Evolutionary conservation across 1,140 invertebrate species (phyloP).

Genomic region (Trichonephila clavipes): DNA sequence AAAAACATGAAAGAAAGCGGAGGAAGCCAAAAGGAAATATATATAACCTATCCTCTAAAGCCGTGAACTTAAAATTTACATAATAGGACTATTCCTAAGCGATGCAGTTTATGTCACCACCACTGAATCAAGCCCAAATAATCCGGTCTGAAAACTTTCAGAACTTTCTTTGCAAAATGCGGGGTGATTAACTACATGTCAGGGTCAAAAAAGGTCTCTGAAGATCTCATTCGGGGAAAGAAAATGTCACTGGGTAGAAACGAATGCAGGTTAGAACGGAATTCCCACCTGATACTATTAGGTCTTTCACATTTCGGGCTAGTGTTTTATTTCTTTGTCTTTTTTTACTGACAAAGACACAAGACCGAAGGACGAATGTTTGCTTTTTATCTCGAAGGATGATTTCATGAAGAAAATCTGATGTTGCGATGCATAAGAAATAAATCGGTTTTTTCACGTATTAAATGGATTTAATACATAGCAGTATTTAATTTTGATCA

Average conservation of each 20-base stretch:
- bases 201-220: slow-evolving; percentile 21
- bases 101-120: slow-evolving; percentile 43
- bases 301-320: slow-evolving; percentile 21
- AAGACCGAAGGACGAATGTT: background rate
- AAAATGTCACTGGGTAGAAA: slow-evolving; percentile 29
- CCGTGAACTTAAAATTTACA: slow-evolving; percentile 54
- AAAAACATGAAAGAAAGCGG: slow-evolving; percentile 26
- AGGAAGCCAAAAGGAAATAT: slow-evolving; percentile 17
- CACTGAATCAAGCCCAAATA: slow-evolving; percentile 35
- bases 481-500: no score
- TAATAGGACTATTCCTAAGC: slow-evolving; percentile 59
- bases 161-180: slow-evolving; percentile 28
- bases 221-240: slow-evolving; percentile 9
- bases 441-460: background rate
- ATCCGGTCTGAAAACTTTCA: slow-evolving; percentile 30
- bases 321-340: slow-evolving; percentile 1
- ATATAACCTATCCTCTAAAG: slow-evolving; percentile 22
- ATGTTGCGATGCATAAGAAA: background rate
- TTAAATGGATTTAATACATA: no score
- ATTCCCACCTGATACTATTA: slow-evolving; percentile 22
- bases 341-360: background rate
- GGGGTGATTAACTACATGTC: slow-evolving; percentile 40
- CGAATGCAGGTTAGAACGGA: slow-evolving; percentile 25
- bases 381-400: background rate
- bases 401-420: background rate